These are phyloP conservation scores for Conopomorpha cramerella DNA, from an alignment of 1,140 invertebrate genomes.

Conservation along the genomic window DNA sequence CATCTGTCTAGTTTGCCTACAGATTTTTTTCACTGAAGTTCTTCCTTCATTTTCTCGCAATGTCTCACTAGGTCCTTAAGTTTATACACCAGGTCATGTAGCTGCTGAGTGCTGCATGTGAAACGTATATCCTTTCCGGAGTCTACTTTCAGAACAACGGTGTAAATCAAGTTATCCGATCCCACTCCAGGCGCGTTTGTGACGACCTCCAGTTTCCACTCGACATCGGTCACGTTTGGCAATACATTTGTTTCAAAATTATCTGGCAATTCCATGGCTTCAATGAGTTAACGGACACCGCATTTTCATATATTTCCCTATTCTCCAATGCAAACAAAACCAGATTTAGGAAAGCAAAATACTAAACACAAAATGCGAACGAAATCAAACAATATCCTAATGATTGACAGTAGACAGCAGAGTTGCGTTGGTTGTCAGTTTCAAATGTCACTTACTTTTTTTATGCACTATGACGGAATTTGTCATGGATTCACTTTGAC, in stretches of 20 bases:
- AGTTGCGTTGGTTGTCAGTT: no score
- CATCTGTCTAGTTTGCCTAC: no score
- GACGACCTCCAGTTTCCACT: constrained; percentile 67
- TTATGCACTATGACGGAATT: no score
- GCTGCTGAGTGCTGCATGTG: constrained; percentile 64
- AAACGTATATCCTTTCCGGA: constrained; percentile 60
- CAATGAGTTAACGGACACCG: no score
- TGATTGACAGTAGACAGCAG: no score
- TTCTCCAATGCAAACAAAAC: no score
- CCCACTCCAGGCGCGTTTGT: constrained; percentile 40
- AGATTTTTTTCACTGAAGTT: constrained; percentile 22
- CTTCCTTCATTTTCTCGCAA: constrained; percentile 59
- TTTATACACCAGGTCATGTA: constrained; percentile 71
- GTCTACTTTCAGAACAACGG: constrained; percentile 46
- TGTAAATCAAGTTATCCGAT: constrained; percentile 45
- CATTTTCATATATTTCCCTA: no score
- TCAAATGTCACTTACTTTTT: no score
- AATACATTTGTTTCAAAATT: constrained; percentile 10
- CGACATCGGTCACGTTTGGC: constrained; percentile 67
- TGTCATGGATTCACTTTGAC: no score
- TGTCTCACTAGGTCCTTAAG: constrained; percentile 67
- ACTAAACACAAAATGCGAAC: no score
- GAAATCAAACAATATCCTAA: no score
- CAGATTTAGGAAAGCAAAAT: no score
- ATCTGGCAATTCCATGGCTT: neutral